phyloP scores from a whole-genome alignment of 2,888 invertebrate genomes.

The Trichopria drosophilae region DNA sequence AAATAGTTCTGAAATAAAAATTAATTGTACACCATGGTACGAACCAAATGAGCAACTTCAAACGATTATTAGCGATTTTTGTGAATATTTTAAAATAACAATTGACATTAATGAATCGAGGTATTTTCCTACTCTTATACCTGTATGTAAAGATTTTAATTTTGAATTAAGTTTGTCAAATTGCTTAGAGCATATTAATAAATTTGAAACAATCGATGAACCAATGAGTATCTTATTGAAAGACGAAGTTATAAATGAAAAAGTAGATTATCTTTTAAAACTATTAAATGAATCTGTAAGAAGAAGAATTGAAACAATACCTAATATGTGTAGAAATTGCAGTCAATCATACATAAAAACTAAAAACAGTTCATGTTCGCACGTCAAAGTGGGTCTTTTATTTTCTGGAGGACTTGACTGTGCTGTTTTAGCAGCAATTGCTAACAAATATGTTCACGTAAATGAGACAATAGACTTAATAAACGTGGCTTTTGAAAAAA shows the following conservation, averaged over 20 bases:
- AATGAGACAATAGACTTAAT: slow-evolving; percentile 82
- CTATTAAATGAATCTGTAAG: slow-evolving; percentile 66
- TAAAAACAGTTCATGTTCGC: slow-evolving; percentile 50
- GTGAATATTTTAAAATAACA: slow-evolving; percentile 47
- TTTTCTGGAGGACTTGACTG: slow-evolving; percentile 98
- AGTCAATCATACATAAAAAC: too few species aligned
- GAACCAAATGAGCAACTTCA: slow-evolving; percentile 50
- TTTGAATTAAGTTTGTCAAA: slow-evolving; percentile 32
- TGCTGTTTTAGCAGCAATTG: slow-evolving; percentile 81
- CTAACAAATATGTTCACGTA: slow-evolving; percentile 69
- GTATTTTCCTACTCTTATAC: slow-evolving; percentile 29
- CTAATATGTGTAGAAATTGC: slow-evolving; percentile 67
- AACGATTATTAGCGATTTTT: slow-evolving; percentile 51
- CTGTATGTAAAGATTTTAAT: slow-evolving; percentile 22
- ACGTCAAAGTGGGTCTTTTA: slow-evolving; percentile 73
- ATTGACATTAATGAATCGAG: slow-evolving; percentile 46
- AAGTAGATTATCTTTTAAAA: slow-evolving; percentile 59
- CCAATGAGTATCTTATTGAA: slow-evolving; percentile 59
- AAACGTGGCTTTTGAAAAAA: slow-evolving; percentile 87
- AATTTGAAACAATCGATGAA: slow-evolving; percentile 48
- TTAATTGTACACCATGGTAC: slow-evolving; percentile 59
- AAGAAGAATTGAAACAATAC: slow-evolving; percentile 65
- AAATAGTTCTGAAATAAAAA: slow-evolving; percentile 48
- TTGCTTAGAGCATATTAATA: slow-evolving; percentile 40
- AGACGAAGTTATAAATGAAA: slow-evolving; percentile 54